Conservation (phyloP, 2,797 vertebrate species). For the Bufotes viridis region DNA sequence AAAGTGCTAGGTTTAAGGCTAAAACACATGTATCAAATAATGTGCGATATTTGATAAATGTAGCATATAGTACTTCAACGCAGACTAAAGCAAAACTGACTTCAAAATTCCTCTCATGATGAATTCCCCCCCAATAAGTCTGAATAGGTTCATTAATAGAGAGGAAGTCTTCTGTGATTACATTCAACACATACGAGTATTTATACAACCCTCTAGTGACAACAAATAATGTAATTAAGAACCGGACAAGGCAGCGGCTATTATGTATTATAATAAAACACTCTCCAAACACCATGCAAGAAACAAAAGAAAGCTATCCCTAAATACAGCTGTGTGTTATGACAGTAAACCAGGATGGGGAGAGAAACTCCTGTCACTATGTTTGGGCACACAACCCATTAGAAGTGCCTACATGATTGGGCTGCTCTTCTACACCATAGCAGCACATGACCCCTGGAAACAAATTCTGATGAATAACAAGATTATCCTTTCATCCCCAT, state of each 20-base stretch:
- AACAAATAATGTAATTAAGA: conserved; percentile 26
- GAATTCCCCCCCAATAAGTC: too few species aligned
- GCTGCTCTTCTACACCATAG: conserved; percentile 5
- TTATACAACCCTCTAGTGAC: conserved; percentile 21
- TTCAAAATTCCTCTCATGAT: too few species aligned
- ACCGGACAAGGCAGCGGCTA: conserved; percentile 16
- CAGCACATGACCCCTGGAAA: conserved; percentile 41
- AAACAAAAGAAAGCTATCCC: conserved; percentile 31
- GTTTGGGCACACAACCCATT: conserved; percentile 17
- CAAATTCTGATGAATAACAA: conserved; percentile 47
- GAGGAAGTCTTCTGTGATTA: conserved; percentile 25
- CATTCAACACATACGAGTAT: conserved; percentile 38
- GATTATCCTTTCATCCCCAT: conserved; percentile 58
- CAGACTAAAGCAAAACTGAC: too few species aligned
- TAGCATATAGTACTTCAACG: too few species aligned
- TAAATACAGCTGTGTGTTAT: conserved; percentile 50
- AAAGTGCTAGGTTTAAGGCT: too few species aligned
- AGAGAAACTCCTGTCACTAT: conserved; percentile 25
- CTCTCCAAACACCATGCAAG: conserved; percentile 1
- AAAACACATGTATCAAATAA: too few species aligned
- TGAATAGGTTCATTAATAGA: neutral
- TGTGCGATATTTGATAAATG: too few species aligned
- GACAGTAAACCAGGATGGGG: conserved; percentile 39
- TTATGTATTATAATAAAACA: conserved; percentile 14
- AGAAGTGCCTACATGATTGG: neutral